phyloP scores from a whole-genome alignment of 2,797 vertebrate genomes.

The Podargus strigoides region DNA sequence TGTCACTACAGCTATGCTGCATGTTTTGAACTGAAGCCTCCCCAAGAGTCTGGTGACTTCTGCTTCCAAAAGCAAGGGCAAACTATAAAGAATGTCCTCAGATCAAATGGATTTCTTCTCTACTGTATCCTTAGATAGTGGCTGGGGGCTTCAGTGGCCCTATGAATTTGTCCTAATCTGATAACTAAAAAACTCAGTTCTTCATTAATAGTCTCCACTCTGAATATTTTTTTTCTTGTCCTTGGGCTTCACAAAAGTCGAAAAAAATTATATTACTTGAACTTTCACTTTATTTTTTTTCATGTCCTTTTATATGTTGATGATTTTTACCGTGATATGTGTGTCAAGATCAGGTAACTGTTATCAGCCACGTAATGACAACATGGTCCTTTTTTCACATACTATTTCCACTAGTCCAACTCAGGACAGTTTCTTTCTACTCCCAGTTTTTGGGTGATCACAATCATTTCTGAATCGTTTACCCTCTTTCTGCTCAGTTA shows the following conservation, averaged over 20 bases:
- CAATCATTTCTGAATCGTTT: background rate
- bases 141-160: background rate
- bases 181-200: background rate
- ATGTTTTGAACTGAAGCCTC: background rate
- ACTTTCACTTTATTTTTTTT: background rate
- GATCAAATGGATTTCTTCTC: constrained; percentile 26
- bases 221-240: background rate
- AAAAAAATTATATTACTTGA: background rate
- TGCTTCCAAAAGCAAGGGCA: constrained; percentile 41
- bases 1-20: background rate
- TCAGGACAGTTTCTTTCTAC: background rate
- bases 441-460: background rate
- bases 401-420: background rate
- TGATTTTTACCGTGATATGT: background rate
- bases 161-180: background rate
- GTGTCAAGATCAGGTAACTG: background rate
- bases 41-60: constrained; percentile 3
- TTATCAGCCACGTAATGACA: background rate
- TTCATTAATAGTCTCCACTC: background rate
- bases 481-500: background rate
- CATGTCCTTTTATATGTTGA: background rate
- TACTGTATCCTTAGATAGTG: background rate
- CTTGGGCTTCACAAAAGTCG: background rate
- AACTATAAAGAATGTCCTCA: constrained; percentile 14
- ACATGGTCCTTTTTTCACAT: background rate